phyloP scores from a whole-genome alignment of 2,888 invertebrate species.

The Cryptocheilus praepositus region DNA sequence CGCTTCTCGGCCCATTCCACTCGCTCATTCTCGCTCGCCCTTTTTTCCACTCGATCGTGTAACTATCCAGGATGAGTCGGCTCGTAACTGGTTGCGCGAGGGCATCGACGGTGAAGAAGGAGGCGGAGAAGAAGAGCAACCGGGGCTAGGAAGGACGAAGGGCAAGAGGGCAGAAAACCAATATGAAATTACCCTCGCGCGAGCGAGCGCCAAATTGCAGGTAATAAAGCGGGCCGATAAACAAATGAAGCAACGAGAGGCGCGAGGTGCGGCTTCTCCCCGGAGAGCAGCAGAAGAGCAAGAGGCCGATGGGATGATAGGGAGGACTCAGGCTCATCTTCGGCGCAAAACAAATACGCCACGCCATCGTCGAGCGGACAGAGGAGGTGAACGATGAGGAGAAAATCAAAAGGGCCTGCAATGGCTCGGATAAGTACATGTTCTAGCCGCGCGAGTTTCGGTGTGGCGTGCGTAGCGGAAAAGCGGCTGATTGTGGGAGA shows the following conservation, averaged over 20 bases:
- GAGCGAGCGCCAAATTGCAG: constrained; percentile 70
- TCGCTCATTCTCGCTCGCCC: constrained; percentile 7
- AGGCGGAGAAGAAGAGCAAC: constrained; percentile 16
- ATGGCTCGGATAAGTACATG: neutral
- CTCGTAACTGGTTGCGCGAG: constrained; percentile 23
- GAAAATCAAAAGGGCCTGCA: neutral
- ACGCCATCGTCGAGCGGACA: constrained; percentile 19
- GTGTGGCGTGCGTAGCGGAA: too few relatives aligned
- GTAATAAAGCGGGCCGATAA: constrained; percentile 71
- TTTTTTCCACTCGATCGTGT: constrained; percentile 7
- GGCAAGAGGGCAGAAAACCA: constrained; percentile 64
- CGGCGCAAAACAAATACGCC: constrained; percentile 60
- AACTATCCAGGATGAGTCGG: constrained; percentile 10
- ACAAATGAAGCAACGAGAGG: constrained; percentile 70
- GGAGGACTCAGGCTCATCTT: constrained; percentile 42
- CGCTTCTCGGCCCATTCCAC: neutral
- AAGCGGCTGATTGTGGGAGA: too few relatives aligned
- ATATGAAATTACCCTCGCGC: constrained; percentile 71
- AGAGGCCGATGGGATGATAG: constrained; percentile 26
- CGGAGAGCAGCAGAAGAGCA: constrained; percentile 34
- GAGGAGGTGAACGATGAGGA: constrained; percentile 14
- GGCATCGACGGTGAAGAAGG: constrained; percentile 22
- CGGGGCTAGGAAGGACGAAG: constrained; percentile 16
- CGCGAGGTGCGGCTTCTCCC: constrained; percentile 53
- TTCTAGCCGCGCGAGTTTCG: neutral